phyloP scores from a whole-genome alignment of 2,888 invertebrate genomes.

The Xestoiulus laeticollis region DNA sequence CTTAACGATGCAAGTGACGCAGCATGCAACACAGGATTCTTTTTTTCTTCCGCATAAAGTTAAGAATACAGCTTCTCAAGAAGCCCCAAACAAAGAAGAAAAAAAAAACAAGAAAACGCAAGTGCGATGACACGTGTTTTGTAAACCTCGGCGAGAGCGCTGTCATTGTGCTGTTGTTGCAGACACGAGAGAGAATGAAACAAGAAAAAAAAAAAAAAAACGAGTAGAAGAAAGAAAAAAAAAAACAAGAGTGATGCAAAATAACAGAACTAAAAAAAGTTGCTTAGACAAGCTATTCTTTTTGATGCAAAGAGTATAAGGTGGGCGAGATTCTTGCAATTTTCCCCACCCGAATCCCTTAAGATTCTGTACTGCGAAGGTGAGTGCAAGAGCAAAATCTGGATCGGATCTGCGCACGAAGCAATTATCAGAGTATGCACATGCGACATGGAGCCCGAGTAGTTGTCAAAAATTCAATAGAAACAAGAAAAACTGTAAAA shows the following conservation, averaged over 20 bases:
- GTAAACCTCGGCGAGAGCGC: constrained; percentile 29
- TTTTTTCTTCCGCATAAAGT: not conserved
- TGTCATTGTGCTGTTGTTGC: constrained; percentile 18
- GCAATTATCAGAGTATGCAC: constrained; percentile 4
- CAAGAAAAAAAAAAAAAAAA: not conserved
- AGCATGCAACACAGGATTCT: not conserved
- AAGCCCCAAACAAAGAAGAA: not conserved
- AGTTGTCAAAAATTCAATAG: not conserved
- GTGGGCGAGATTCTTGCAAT: not conserved
- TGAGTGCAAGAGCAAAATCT: not conserved
- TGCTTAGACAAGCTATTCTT: constrained; percentile 15
- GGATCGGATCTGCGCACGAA: not conserved
- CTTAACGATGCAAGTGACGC: not conserved
- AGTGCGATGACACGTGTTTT: constrained; percentile 37
- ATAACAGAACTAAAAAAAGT: not conserved
- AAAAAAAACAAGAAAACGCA: constrained; percentile 3
- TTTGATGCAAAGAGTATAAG: not conserved
- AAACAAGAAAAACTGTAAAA: not conserved
- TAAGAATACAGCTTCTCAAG: not conserved
- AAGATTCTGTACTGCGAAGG: not conserved
- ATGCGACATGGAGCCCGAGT: not conserved
- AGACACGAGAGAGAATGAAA: constrained; percentile 12
- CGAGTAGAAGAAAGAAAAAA: not conserved
- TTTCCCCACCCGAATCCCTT: constrained; percentile 17
- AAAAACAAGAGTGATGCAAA: not conserved